Evolutionary conservation across 2,888 invertebrate species (phyloP), one percentile per base, ranked within the genome.

Genomic region (Branchipolynoe longqiensis): DNA sequence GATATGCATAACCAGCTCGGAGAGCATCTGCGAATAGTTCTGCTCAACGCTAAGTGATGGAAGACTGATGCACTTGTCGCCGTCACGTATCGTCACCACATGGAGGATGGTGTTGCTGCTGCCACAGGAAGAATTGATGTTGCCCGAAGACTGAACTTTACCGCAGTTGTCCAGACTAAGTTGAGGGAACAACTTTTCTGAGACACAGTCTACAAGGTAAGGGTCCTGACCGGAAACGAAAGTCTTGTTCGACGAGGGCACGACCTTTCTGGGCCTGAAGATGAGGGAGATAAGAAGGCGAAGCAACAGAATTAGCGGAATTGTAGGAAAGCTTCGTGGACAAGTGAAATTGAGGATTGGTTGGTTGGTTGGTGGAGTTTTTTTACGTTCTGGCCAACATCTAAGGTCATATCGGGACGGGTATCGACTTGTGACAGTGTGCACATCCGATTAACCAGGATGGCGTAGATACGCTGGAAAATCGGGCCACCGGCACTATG

Each of bases 21-120:
- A 94, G 40, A 95, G 91, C 90, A 94, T 93, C 89, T 95, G 94
- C 38, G 94, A 94, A 89, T 94, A 95, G 90, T 94, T 94, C 88
- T 94, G 94, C 86, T 94, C 94, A n/a, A 93, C 91, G 87, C 93
- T 92, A 38, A 94, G 91, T 6, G 94, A 92, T 0, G 94, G 94
- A 38, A 94, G 90, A 0, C 93, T 93, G 69, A 94, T 91, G 1
- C 93, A 91, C 82, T 93, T 93, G 87, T 94, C 94, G 0, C 94
- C 94, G 58, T 94, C 92, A 83, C 89, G 88, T 87, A 94, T 85
- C 0, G 93, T 92, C 85, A 94, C 91, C 59, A 94, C 87, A 69
- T 93, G 93, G 62, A 94, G 86, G 0, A 92, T 84, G 48, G 87
- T 73, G 12, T 74, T 82, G 56, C 48, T 62, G 64, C 69, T 73